Evolutionary conservation across 2,888 invertebrate genomes (phyloP).

Genomic region (Antheraea yamamai): DNA sequence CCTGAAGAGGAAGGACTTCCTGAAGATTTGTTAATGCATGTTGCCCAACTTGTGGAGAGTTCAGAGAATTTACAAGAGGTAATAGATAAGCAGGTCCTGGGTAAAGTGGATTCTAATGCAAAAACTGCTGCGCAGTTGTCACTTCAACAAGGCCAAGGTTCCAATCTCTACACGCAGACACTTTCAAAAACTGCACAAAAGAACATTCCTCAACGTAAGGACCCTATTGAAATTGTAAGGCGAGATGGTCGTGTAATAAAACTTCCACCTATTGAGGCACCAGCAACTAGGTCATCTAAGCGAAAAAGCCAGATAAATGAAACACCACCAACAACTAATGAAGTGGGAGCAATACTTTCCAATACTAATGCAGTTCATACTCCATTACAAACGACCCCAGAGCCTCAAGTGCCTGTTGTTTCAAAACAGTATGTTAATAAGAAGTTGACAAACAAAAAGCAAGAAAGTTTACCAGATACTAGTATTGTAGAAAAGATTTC

Average conservation of each 20-base stretch:
- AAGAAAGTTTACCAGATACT: conserved; percentile 43
- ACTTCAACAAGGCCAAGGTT: conserved; percentile 43
- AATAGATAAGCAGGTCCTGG: conserved; percentile 85
- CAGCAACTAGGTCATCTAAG: conserved; percentile 89
- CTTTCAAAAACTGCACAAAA: conserved; percentile 57
- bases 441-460: conserved; percentile 59
- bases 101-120: conserved; percentile 65
- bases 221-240: conserved; percentile 87
- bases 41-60: conserved; percentile 87
- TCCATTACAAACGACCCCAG: conserved; percentile 44
- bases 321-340: conserved; percentile 31
- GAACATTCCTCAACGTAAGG: conserved; percentile 61
- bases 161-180: conserved; percentile 54
- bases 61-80: conserved; percentile 87
- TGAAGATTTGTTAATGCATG: conserved; percentile 87
- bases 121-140: conserved; percentile 44
- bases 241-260: conserved; percentile 89
- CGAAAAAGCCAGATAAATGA: conserved; percentile 77
- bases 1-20: conserved; percentile 86
- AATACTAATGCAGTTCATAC: conserved; percentile 39
- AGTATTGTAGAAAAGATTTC: conserved; percentile 64
- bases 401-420: conserved; percentile 53
- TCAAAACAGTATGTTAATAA: conserved; percentile 71
- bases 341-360: conserved; percentile 37
- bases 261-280: conserved; percentile 91